These are phyloP conservation scores for Spea multiplicata DNA, from an alignment of 2,113 vertebrate genomes.

Conservation along the genomic window DNA sequence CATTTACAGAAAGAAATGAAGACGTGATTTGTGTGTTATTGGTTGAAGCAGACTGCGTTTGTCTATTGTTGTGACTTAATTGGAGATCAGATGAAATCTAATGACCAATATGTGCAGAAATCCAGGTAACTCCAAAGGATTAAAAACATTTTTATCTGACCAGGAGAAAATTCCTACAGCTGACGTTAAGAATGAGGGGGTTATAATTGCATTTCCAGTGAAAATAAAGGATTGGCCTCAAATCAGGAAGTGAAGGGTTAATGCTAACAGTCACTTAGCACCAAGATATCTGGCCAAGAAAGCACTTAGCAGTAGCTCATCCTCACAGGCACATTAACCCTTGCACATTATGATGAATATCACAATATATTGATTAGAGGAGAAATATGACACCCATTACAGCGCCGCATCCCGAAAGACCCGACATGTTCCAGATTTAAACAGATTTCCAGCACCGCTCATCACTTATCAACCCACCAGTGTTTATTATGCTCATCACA, in stretches of 20 bases:
- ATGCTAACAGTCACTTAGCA: background rate
- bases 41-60: too few species aligned
- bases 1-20: too few species aligned
- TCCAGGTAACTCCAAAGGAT: too few species aligned
- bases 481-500: too few species aligned
- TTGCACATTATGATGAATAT: background rate
- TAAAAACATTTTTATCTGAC: too few species aligned
- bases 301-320: background rate
- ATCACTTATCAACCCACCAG: background rate
- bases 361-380: background rate
- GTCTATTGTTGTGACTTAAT: too few species aligned
- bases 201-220: too few species aligned
- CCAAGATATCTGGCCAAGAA: constrained; percentile 2
- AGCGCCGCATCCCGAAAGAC: background rate
- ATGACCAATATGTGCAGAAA: too few species aligned
- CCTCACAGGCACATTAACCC: background rate
- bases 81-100: too few species aligned
- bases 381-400: background rate
- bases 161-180: too few species aligned
- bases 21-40: too few species aligned
- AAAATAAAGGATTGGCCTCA: background rate
- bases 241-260: background rate
- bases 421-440: background rate
- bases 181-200: too few species aligned
- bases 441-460: background rate